Conservation (phyloP, 2,888 invertebrate genomes). For the Cephus runcator region DNA sequence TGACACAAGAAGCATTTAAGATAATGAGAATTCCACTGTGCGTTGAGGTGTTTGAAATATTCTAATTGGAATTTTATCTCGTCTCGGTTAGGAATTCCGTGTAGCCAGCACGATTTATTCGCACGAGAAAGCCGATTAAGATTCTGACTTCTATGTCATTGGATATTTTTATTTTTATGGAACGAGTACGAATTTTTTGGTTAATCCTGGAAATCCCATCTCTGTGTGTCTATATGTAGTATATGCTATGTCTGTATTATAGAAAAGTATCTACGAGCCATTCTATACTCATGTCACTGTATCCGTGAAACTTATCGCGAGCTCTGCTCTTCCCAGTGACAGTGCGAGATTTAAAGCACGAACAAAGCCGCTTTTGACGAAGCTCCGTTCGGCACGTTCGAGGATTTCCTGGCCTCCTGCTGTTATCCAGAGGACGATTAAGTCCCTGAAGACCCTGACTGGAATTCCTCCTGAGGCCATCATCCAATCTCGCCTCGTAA, state of each 20-base stretch:
- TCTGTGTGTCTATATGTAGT: neutral
- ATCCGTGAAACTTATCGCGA: neutral
- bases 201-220: neutral
- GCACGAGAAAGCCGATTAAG: neutral
- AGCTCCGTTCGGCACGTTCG: neutral
- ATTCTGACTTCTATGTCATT: neutral
- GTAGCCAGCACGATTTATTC: neutral
- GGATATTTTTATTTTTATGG: neutral
- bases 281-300: neutral
- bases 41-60: neutral
- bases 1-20: neutral
- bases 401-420: neutral
- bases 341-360: neutral
- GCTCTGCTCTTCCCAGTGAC: neutral
- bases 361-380: neutral
- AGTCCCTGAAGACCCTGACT: neutral
- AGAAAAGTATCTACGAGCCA: neutral
- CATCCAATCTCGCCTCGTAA: neutral
- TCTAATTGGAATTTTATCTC: constrained; percentile 4
- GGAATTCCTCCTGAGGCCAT: neutral
- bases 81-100: neutral
- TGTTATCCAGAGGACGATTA: neutral
- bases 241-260: neutral
- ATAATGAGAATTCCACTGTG: neutral
- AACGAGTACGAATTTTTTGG: neutral